Percentiles rank a stretch among this genome's conserved stretches.
Evolutionary conservation across 2,888 invertebrate genomes (phyloP).

Genomic region (Branchellion lobata): DNA sequence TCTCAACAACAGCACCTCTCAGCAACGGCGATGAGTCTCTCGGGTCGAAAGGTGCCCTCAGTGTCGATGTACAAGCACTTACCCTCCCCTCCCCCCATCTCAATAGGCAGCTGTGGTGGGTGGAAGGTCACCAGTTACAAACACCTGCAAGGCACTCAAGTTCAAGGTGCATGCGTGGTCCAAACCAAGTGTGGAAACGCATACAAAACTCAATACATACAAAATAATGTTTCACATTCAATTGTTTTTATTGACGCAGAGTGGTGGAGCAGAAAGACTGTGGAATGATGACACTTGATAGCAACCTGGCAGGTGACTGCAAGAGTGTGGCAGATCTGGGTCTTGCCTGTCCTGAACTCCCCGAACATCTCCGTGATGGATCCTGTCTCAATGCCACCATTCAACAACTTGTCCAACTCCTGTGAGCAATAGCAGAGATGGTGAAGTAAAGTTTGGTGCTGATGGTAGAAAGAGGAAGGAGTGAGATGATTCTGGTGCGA

Average conservation of each 20-base stretch:
- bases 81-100: conserved; percentile 96
- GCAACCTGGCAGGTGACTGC: conserved; percentile 92
- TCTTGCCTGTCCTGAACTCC: conserved; percentile 95
- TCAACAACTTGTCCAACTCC: conserved; percentile 85
- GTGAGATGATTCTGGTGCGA: too few species aligned
- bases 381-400: conserved; percentile 95
- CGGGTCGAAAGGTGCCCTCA: conserved; percentile 95
- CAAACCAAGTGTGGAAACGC: too few species aligned
- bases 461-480: too few species aligned
- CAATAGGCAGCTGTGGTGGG: conserved; percentile 80
- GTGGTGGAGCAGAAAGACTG: too few species aligned
- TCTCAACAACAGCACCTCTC: conserved; percentile 66
- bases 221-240: too few species aligned
- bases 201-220: too few species aligned
- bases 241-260: too few species aligned
- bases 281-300: too few species aligned
- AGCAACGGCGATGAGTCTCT: conserved; percentile 85
- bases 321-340: conserved; percentile 91
- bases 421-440: background rate
- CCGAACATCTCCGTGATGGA: conserved; percentile 98
- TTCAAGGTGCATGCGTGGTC: too few species aligned
- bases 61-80: conserved; percentile 98
- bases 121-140: background rate
- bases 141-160: too few species aligned
- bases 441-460: too few species aligned